A percentile compares a stretch with the other conserved stretches of the same genome.
Evolutionary conservation across 2,888 invertebrate species (phyloP).

Genomic region (Fragum fragum): DNA sequence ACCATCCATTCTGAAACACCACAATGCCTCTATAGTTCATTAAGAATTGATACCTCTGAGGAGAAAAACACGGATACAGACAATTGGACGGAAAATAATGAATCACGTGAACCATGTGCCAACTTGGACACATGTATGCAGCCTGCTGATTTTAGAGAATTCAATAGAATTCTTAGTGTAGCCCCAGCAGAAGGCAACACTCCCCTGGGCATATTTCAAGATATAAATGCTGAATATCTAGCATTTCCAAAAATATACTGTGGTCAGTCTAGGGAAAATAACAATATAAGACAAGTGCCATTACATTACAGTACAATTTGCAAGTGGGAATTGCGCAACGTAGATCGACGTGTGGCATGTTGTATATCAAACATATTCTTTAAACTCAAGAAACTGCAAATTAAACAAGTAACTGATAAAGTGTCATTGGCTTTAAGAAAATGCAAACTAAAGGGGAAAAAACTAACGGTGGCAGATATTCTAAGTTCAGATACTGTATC

Average conservation of each 20-base stretch:
- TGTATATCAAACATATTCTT: slow-evolving; percentile 47
- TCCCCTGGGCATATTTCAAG: slow-evolving; percentile 40
- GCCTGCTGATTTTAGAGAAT: slow-evolving; percentile 50
- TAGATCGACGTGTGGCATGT: slow-evolving; percentile 45
- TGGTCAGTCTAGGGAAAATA: slow-evolving; percentile 23
- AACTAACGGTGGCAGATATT: slow-evolving; percentile 42
- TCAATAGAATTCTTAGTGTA: slow-evolving; percentile 39
- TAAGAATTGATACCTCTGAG: background rate
- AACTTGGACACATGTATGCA: slow-evolving; percentile 44
- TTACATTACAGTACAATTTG: slow-evolving; percentile 38
- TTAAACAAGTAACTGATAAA: slow-evolving; percentile 43
- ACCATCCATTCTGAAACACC: too few species aligned
- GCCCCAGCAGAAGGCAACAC: slow-evolving; percentile 37
- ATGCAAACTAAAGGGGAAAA: slow-evolving; percentile 39
- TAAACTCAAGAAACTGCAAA: slow-evolving; percentile 44
- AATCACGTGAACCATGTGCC: slow-evolving; percentile 13
- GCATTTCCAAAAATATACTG: slow-evolving; percentile 45
- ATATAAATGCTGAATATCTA: slow-evolving; percentile 35
- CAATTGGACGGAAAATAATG: slow-evolving; percentile 38
- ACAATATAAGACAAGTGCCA: background rate
- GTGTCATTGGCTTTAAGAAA: slow-evolving; percentile 33
- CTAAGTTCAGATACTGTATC: slow-evolving; percentile 28
- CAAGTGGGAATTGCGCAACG: slow-evolving; percentile 43
- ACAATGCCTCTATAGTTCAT: too few species aligned
- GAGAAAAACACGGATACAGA: background rate